Conservation (phyloP, 2,113 vertebrate genomes). For the Nyctereutes procyonoides region DNA sequence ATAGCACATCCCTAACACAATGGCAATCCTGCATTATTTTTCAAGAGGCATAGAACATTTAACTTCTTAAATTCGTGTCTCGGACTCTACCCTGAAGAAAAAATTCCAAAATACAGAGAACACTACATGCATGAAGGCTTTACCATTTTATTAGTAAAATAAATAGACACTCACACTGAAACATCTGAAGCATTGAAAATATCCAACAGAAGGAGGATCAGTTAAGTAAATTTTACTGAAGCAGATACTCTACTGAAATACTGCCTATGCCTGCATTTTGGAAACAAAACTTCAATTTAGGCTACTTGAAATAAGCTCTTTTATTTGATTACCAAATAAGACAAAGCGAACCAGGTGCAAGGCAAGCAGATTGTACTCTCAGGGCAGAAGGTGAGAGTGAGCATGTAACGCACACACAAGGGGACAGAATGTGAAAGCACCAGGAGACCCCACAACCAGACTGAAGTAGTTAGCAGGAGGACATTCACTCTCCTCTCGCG, state of each 20-base stretch:
- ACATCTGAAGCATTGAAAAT: neutral
- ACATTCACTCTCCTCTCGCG: neutral
- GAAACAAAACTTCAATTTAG: slow-evolving; percentile 3
- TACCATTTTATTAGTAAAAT: neutral
- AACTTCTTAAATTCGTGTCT: neutral
- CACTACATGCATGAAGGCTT: accelerated
- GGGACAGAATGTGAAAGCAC: accelerated
- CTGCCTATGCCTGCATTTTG: neutral
- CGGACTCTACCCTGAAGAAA: neutral
- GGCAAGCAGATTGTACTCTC: accelerated
- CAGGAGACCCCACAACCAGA: accelerated
- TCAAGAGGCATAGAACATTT: neutral
- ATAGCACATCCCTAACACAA: accelerated
- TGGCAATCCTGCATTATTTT: accelerated
- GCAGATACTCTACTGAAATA: neutral
- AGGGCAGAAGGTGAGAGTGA: neutral
- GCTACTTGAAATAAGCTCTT: neutral
- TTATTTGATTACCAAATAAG: neutral
- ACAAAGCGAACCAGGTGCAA: neutral
- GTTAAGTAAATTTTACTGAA: neutral
- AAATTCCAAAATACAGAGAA: neutral
- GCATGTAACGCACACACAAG: accelerated
- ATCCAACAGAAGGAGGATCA: neutral
- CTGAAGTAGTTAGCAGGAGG: accelerated
- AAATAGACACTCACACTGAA: neutral